Evolutionary conservation across 2,888 invertebrate species (phyloP), one percentile per base, ranked within the genome.

Genomic region (Aquatica leii): DNA sequence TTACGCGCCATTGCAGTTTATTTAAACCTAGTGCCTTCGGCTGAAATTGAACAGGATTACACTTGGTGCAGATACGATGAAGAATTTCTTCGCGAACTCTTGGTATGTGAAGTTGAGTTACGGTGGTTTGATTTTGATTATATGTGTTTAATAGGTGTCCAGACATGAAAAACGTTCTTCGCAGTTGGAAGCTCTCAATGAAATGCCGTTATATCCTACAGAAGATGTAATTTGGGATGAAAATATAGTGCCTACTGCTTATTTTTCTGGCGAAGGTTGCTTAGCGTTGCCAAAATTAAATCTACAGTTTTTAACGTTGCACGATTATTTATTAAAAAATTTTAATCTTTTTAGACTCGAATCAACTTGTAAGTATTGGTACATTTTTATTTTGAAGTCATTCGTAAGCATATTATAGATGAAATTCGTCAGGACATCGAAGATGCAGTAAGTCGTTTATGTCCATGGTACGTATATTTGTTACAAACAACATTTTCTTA

Each of bases 161-260:
- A 86, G 94, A 1, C 96, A 97, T 80, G 96, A 97, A 80, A 87
- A 91, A 40, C 87, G 95, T 52, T 89, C 91, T 34, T 98, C 97
- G 0, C 98, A 99, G 77, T 82, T 98, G 56, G 95, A 98, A 77
- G 93, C 94, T 58, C 83, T 99, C 9, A 99, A 99, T 80, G 93
- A 95, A 73, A 97, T 98, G 95, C 98, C 99, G 0, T 84, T 99
- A 0, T 99, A 99, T 79, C 99, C 99, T 0, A 98, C 97, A 0
- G 99, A 99, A 80, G 91, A 94, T 63, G 92, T 98, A 1, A 96
- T 99, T 73, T 99, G 99, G 99, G 96, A 99, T 81, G 98, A 99
- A 81, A 98, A 98, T 78, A 90, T 99, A 43, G 98, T 99, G 0
- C 99, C 99, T 0, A 94, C 96, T 0, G 97, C 98, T 76, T 97